phyloP scores from a whole-genome alignment of 1,140 invertebrate species.

The Leptestheria dahalacensis region DNA sequence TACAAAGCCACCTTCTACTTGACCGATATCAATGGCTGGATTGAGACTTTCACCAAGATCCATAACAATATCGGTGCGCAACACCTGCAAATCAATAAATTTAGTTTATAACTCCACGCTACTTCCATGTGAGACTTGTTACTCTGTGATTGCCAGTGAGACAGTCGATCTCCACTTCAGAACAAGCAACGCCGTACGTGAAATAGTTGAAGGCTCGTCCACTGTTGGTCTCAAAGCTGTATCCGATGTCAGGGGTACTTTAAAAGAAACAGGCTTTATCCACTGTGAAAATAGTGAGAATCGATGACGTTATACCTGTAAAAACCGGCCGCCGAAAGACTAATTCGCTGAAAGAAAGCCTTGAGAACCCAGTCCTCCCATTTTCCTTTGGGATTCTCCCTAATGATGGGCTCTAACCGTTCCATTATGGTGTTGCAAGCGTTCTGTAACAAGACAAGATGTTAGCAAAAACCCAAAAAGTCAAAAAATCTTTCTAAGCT shows the following conservation, averaged over 20 bases:
- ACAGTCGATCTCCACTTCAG: constrained; percentile 75
- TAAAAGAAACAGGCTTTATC: not conserved
- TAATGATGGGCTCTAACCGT: constrained; percentile 58
- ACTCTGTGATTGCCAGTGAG: constrained; percentile 73
- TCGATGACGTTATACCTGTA: constrained; percentile 32
- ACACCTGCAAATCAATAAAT: constrained; percentile 35
- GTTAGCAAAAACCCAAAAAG: not conserved
- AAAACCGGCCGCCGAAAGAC: constrained; percentile 72
- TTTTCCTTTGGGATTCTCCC: constrained; percentile 55
- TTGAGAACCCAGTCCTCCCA: constrained; percentile 73
- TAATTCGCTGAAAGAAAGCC: constrained; percentile 66
- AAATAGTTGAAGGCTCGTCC: constrained; percentile 64
- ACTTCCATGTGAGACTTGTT: constrained; percentile 2
- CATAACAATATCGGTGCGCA: constrained; percentile 87
- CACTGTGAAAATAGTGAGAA: not conserved
- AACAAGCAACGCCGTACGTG: constrained; percentile 61
- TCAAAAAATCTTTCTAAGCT: not conserved
- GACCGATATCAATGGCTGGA: constrained; percentile 89
- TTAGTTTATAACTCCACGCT: not conserved
- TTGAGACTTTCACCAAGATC: constrained; percentile 84
- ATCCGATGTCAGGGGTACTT: constrained; percentile 57
- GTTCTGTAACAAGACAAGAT: constrained; percentile 1
- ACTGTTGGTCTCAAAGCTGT: constrained; percentile 50
- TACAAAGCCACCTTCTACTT: constrained; percentile 84
- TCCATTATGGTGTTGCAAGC: constrained; percentile 39